Evolutionary conservation across 1,140 invertebrate species (phyloP), one percentile per base, ranked within the genome.

Genomic region (Pissodes strobi): DNA sequence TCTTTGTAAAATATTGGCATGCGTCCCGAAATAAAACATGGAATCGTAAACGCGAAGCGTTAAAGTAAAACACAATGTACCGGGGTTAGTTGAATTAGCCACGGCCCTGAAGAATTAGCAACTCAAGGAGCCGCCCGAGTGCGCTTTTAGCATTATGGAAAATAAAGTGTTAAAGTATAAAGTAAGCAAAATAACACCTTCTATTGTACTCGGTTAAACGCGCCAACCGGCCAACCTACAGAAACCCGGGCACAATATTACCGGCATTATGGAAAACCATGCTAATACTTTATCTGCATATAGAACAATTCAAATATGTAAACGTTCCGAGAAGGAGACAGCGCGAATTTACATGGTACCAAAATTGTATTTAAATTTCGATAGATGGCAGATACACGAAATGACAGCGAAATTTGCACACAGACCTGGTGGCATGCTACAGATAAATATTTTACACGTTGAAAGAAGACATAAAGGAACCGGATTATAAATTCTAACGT

Each of bases 301-400:
- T 55, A 55, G 57, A 64, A 66, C 59, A 61, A 56, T 62, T 63
- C 59, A 63, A 69, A 69, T 65, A 68, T 57, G 55, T 66, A 66
- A 60, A 63, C 55, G 49, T 62, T 53, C 59, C 19, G 19, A 46
- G 58, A 69, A 64, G 56, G 51, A 37, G 59, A 19, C n/a, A 10
- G 41, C 13, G 39, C 41, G 30, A 25, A 68, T 70, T 68, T 70
- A 57, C 68, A 70, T 68, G 25, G 62, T 68, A 68, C 68, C 68
- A 70, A 70, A 70, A 70, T 68, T 66, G 69, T 70, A 70, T 70
- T 70, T 60, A 70, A 70, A 70, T 70, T 65, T 61, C 48, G 59
- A 58, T 68, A 70, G 66, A 70, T 68, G 22, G 66, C 39, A 70
- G 69, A 70, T 70, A 27, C 59, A 30, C 34, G 61, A 65, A 64